Evolutionary conservation across 2,113 vertebrate genomes (phyloP), one percentile per base, ranked within the genome.

Genomic region (Microcebus griseorufus): DNA sequence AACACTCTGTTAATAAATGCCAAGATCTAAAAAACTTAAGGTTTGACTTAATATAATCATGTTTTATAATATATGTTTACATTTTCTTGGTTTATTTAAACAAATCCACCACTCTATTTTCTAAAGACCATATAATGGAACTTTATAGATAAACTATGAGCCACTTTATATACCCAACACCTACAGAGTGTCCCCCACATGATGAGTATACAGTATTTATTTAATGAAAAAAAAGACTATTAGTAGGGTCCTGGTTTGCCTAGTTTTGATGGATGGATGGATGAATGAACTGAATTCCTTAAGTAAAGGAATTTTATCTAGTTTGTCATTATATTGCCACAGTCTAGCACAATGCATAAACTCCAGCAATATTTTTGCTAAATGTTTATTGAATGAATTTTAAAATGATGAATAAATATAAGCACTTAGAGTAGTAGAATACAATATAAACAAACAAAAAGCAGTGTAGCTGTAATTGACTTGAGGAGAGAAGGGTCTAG

Each of bases 21-120:
- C 16, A 89, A 55, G 22, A 96, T 39, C 42, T 90, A 79, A 32
- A 55, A 86, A 81, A 58, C 9, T 81, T 65, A 84, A 88, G 22
- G 4, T 85, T 87, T 86, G 18, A 20, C 75, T 55, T 70, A 86
- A 93, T 78, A 62, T 23, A 95, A 92, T 9, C 18, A 65, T 23
- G 2, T 80, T 94, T 91, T 83, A 42, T 14, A 84, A 83, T 39
- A 23, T 20, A 89, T 75, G 25, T 87, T 88, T 7, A 62, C 25
- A 83, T 87, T 78, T 95, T 88, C 53, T 70, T 78, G 39, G 72
- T 60, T 69, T 88, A 73, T 42, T 93, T 91, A 69, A 87, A 90
- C 88, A 95, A 70, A 37, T 9, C 78, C 55, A 89, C 22, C 76
- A 27, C 3, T 90, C 53, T 92, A 48, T 96, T 95, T 97, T 76